Conservation (phyloP, 2,113 vertebrate species). For the human region DNA sequence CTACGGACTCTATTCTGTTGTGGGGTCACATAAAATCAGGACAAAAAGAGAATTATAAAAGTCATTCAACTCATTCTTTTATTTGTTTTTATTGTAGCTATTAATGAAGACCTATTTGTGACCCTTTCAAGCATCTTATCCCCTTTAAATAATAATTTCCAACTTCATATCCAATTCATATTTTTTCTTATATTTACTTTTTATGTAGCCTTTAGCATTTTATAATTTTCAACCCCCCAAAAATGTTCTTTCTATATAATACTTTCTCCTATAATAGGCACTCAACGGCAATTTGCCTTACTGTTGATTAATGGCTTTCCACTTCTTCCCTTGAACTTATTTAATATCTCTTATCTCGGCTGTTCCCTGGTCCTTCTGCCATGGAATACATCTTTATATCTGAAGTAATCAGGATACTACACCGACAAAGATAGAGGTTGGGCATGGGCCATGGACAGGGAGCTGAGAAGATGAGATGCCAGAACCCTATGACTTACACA, state of each 20-base stretch:
- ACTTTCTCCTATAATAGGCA: background rate
- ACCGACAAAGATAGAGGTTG: background rate
- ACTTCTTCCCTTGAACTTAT: constrained; percentile 28
- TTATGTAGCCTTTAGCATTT: background rate
- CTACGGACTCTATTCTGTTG: background rate
- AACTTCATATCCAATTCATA: background rate
- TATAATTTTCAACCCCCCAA: background rate
- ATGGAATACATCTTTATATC: background rate
- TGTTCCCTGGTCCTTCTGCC: background rate
- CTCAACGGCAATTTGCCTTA: background rate
- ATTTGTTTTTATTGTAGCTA: background rate
- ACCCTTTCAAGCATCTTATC: background rate
- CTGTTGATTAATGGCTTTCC: constrained; percentile 35
- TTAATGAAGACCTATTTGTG: background rate
- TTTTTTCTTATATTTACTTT: background rate
- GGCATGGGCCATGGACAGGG: background rate
- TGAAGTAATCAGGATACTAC: background rate
- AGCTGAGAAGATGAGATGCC: background rate
- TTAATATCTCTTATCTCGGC: constrained; percentile 7
- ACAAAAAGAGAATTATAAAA: background rate
- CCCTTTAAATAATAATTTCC: background rate
- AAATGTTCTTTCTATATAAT: background rate
- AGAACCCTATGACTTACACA: background rate
- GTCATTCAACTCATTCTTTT: background rate
- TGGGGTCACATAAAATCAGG: background rate